Conservation (phyloP, 1,140 invertebrate genomes). For the Probaryconus sp. region DNA sequence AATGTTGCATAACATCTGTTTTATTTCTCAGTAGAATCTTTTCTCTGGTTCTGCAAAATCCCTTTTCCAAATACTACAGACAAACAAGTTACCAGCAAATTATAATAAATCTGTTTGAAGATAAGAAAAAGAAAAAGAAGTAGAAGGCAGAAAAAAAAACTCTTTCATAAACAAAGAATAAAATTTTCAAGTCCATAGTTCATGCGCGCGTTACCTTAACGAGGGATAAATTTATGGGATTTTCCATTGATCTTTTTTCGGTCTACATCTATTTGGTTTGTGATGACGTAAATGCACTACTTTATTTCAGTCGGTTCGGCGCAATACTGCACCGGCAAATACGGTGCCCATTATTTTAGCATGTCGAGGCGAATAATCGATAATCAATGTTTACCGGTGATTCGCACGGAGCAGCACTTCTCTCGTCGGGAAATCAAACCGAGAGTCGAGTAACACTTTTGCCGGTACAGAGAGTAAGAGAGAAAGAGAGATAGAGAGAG, state of each 20-base stretch:
- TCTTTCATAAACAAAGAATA: not conserved
- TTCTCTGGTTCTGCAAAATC: no score
- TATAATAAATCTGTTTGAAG: no score
- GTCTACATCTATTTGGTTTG: conserved; percentile 22
- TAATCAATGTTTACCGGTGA: conserved; percentile 42
- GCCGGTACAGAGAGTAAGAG: conserved; percentile 8
- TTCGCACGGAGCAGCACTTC: conserved; percentile 28
- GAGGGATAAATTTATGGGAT: no score
- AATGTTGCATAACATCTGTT: no score
- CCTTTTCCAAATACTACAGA: no score
- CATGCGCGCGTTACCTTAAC: no score
- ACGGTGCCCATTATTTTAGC: conserved; percentile 28
- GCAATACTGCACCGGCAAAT: conserved; percentile 17
- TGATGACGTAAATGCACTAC: conserved; percentile 27
- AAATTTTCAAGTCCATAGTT: no score
- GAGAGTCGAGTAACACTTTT: conserved; percentile 38
- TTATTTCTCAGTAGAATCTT: no score
- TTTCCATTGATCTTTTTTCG: conserved; percentile 19
- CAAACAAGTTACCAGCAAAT: no score
- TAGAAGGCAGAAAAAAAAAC: no score
- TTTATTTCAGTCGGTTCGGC: conserved; percentile 21
- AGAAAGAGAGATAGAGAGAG: conserved; percentile 20
- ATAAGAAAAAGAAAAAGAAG: no score
- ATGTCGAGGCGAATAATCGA: conserved; percentile 43
- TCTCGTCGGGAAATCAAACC: conserved; percentile 46